These are phyloP conservation scores for Caenorhabditis parvicauda DNA, from an alignment of 2,888 invertebrate genomes.

Conservation along the genomic window DNA sequence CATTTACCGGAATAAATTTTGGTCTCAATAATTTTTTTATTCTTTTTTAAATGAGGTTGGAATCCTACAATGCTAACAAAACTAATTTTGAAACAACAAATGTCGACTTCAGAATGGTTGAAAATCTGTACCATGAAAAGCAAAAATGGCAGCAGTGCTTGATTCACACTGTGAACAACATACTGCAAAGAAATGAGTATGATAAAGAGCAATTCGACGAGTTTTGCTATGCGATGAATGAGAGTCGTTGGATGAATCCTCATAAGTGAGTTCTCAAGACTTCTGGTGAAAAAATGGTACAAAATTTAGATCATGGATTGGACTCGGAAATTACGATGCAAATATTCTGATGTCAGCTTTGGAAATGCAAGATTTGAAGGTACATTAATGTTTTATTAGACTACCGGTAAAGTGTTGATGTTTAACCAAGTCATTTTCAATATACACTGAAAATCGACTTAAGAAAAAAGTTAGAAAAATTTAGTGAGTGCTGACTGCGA, in stretches of 20 bases:
- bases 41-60: too few relatives aligned
- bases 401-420: background rate
- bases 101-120: conserved; percentile 10
- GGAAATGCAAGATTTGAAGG: conserved; percentile 62
- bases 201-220: conserved; percentile 40
- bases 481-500: background rate
- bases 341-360: conserved; percentile 95
- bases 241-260: conserved; percentile 55
- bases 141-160: conserved; percentile 55
- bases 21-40: too few relatives aligned
- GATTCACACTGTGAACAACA: conserved; percentile 56
- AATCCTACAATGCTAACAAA: background rate
- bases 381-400: background rate
- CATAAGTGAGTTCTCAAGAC: conserved; percentile 32
- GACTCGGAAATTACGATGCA: conserved; percentile 95
- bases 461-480: too few relatives aligned
- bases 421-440: too few relatives aligned
- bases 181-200: conserved; percentile 41
- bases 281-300: background rate
- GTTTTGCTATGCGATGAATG: conserved; percentile 48
- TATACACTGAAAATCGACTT: too few relatives aligned
- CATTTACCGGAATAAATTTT: too few relatives aligned
- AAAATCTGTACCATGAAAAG: conserved; percentile 51
- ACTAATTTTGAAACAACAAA: conserved; percentile 5
- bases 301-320: conserved; percentile 68